A percentile compares a stretch with the other conserved stretches of the same genome.
phyloP scores from a whole-genome alignment of 1,140 invertebrate genomes.

The Chymomyza costata region DNA sequence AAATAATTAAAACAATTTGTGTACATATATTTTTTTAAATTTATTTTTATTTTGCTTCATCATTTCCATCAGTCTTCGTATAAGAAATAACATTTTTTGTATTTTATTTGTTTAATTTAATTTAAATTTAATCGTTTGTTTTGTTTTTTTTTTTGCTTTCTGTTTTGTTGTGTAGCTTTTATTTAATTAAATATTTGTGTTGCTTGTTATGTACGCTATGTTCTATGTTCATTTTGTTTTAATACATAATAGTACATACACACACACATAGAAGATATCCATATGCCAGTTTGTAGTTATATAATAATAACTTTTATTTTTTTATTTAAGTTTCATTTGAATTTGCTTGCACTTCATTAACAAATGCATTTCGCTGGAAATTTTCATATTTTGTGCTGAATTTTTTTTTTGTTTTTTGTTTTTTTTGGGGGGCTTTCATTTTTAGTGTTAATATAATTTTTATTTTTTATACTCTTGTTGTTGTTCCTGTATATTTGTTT shows the following conservation, averaged over 20 bases:
- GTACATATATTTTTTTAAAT: constrained; percentile 39
- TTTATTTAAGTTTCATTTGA: constrained; percentile 14
- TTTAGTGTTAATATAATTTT: constrained; percentile 19
- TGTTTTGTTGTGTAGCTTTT: background rate
- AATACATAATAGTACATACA: too few species aligned
- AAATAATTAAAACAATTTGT: constrained; percentile 4
- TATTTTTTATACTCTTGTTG: constrained; percentile 30
- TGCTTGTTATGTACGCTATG: constrained; percentile 4
- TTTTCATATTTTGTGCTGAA: constrained; percentile 40
- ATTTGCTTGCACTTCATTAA: too few species aligned
- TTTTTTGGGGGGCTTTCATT: constrained; percentile 9
- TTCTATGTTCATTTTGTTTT: constrained; percentile 28
- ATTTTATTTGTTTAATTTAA: background rate
- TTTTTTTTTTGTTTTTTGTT: constrained; percentile 34
- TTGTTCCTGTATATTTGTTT: constrained; percentile 29
- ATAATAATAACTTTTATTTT: too few species aligned
- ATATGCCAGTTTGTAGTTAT: too few species aligned
- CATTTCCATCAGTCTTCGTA: constrained; percentile 74
- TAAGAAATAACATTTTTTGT: constrained; percentile 74
- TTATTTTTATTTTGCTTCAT: constrained; percentile 62
- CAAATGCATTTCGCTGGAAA: constrained; percentile 22
- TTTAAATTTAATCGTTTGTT: background rate
- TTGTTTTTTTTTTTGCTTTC: constrained; percentile 1
- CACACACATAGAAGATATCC: too few species aligned
- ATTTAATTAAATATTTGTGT: constrained; percentile 11